These are phyloP conservation scores for Crenichthys baileyi DNA, from an alignment of 2,797 vertebrate genomes.

Conservation along the genomic window DNA sequence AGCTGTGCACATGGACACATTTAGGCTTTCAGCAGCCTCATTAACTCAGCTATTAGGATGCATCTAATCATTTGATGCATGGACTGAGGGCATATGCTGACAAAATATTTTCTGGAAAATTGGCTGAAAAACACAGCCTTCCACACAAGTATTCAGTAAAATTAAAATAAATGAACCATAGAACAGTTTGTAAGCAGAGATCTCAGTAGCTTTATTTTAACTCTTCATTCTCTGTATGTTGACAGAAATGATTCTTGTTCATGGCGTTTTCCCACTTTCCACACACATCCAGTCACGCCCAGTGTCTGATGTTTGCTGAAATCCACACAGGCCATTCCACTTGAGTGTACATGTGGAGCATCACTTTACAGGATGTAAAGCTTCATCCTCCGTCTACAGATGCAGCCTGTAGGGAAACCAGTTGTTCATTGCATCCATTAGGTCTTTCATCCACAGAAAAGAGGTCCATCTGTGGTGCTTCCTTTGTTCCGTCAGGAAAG, in stretches of 20 bases:
- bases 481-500: constrained; percentile 40
- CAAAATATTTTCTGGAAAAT: background rate
- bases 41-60: background rate
- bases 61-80: background rate
- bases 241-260: background rate
- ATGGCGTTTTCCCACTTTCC: background rate
- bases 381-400: constrained; percentile 17
- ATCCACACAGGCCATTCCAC: constrained; percentile 28
- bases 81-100: background rate
- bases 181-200: background rate
- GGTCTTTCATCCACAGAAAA: constrained; percentile 37
- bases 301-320: constrained; percentile 15
- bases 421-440: constrained; percentile 44
- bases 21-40: constrained; percentile 10
- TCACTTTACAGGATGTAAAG: constrained; percentile 10
- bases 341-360: constrained; percentile 57
- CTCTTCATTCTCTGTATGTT: constrained; percentile 4
- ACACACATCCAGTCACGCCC: background rate
- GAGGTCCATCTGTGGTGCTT: constrained; percentile 29
- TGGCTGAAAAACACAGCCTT: constrained; percentile 3
- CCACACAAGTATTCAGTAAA: background rate
- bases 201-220: constrained; percentile 7
- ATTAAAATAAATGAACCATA: background rate
- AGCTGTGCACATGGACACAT: background rate
- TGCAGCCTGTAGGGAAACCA: constrained; percentile 32